phyloP scores from a whole-genome alignment of 2,113 vertebrate species.

The Sapajus apella region DNA sequence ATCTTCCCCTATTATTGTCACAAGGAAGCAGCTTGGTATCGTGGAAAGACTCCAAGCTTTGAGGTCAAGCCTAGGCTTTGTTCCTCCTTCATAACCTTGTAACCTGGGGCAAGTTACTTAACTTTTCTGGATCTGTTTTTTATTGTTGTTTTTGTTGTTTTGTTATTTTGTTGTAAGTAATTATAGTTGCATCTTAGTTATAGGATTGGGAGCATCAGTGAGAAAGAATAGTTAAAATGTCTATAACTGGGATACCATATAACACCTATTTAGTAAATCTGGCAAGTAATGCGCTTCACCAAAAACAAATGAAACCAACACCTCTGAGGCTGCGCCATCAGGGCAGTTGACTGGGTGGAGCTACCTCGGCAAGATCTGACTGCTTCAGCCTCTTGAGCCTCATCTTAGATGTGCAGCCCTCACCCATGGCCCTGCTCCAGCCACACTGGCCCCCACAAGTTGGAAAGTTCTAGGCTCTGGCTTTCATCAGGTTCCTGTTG shows the following conservation, averaged over 20 bases:
- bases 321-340: no score
- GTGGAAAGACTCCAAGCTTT: not conserved
- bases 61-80: no score
- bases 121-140: not conserved
- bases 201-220: not conserved
- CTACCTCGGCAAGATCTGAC: not conserved
- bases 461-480: not conserved
- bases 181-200: not conserved
- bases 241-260: not conserved
- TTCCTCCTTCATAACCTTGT: not conserved
- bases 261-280: not conserved
- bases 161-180: not conserved
- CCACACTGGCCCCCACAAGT: not conserved
- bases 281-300: rapidly evolving
- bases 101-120: not conserved
- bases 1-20: not conserved
- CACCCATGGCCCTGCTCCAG: not conserved
- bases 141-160: not conserved
- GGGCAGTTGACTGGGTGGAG: not conserved
- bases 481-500: not conserved
- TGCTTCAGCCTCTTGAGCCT: not conserved
- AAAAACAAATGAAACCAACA: not conserved
- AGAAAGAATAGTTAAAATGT: not conserved
- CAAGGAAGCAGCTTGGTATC: not conserved
- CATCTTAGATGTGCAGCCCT: no score